Evolutionary conservation across 2,888 invertebrate species (phyloP).

Genomic region (Drosophila hawaiiensis): DNA sequence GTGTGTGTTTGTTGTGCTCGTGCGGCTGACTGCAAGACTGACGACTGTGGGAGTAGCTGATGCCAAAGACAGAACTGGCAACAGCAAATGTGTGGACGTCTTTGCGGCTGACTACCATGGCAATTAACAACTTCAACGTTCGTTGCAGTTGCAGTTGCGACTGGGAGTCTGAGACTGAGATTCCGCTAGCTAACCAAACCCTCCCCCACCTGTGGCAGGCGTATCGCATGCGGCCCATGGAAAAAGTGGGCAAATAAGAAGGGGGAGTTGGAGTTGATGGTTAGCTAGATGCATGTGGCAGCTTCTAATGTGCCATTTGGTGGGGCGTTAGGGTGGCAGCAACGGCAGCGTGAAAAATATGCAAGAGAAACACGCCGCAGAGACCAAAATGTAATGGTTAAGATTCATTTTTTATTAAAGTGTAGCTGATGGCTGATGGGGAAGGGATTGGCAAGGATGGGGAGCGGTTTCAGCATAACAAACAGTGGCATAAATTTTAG

Average conservation of each 20-base stretch:
- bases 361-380: constrained; percentile 59
- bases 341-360: constrained; percentile 75
- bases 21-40: constrained; percentile 24
- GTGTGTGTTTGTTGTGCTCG: constrained; percentile 10
- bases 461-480: constrained; percentile 23
- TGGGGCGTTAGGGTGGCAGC: constrained; percentile 40
- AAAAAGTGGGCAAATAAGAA: constrained; percentile 19
- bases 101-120: constrained; percentile 73
- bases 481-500: constrained; percentile 66
- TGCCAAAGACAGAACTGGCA: constrained; percentile 36
- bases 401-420: constrained; percentile 58
- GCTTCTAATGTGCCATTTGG: constrained; percentile 53
- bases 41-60: constrained; percentile 62
- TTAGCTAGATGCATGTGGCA: constrained; percentile 41
- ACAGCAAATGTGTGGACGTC: constrained; percentile 31
- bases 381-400: constrained; percentile 65
- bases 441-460: background rate
- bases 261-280: background rate
- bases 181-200: constrained; percentile 1
- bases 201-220: constrained; percentile 43
- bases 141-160: constrained; percentile 64
- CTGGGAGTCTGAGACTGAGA: constrained; percentile 12
- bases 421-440: background rate
- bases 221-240: constrained; percentile 68
- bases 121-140: constrained; percentile 81